Evolutionary conservation across 2,113 vertebrate genomes (phyloP).

Genomic region (Lucifuga dentata): DNA sequence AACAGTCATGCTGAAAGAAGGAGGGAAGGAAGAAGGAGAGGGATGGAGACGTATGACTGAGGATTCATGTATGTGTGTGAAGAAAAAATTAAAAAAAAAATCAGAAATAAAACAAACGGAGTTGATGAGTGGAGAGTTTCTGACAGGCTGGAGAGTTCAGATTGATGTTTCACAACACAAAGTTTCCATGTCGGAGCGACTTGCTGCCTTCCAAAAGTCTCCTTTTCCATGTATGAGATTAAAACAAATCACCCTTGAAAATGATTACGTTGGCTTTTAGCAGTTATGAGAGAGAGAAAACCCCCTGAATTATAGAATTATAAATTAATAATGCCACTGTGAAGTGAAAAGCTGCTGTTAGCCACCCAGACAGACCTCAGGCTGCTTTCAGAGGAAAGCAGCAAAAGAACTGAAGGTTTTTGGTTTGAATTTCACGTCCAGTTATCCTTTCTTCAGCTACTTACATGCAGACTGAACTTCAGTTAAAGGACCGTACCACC

Average conservation of each 20-base stretch:
- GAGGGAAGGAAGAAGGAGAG: slow-evolving; percentile 43
- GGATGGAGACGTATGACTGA: slow-evolving; percentile 50
- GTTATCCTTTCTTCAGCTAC: no score
- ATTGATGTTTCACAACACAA: slow-evolving; percentile 34
- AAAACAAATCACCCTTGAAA: slow-evolving; percentile 50
- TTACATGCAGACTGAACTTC: no score
- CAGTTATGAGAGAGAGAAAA: slow-evolving; percentile 1
- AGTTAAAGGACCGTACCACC: no score
- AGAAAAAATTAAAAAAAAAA: slow-evolving; percentile 55
- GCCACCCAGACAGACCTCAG: no score
- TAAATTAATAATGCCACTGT: slow-evolving; percentile 19
- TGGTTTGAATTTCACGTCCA: no score
- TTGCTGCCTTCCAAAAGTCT: slow-evolving; percentile 32
- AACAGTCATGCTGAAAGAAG: slow-evolving; percentile 77
- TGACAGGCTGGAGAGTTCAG: slow-evolving; percentile 36
- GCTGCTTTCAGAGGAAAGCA: no score
- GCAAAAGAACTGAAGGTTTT: no score
- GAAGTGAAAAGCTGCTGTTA: background rate
- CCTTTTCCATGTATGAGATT: slow-evolving; percentile 52
- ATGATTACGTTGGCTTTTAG: slow-evolving; percentile 32
- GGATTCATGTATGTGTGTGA: slow-evolving; percentile 48
- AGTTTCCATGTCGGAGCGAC: slow-evolving; percentile 56
- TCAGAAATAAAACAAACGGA: slow-evolving; percentile 76
- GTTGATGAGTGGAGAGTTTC: slow-evolving; percentile 76
- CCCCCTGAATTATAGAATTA: background rate